Evolutionary conservation across 1,140 invertebrate genomes (phyloP).

Genomic region (Hypothenemus hampei): DNA sequence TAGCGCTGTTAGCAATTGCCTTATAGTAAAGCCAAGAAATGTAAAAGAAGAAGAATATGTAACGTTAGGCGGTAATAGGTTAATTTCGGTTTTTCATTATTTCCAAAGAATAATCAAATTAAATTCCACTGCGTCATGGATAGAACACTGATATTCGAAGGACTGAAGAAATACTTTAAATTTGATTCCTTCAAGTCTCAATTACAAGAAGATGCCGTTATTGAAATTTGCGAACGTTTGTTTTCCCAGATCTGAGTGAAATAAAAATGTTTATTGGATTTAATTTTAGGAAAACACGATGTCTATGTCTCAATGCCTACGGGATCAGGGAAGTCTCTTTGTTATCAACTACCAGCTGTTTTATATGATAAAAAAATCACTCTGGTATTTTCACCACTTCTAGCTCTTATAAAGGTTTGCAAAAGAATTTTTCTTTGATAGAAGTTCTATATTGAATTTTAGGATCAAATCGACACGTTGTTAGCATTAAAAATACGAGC

Average conservation of each 20-base stretch:
- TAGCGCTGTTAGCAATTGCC: too few species aligned
- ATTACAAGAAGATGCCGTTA: slow-evolving; percentile 38
- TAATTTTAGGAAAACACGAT: slow-evolving; percentile 62
- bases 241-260: too few species aligned
- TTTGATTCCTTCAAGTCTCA: slow-evolving; percentile 42
- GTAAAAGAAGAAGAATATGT: too few species aligned
- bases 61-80: too few species aligned
- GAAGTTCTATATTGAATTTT: slow-evolving; percentile 29
- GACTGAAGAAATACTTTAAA: slow-evolving; percentile 39
- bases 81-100: too few species aligned
- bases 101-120: too few species aligned
- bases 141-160: slow-evolving; percentile 28
- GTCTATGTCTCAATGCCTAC: slow-evolving; percentile 87
- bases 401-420: slow-evolving; percentile 73
- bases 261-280: too few species aligned
- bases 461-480: slow-evolving; percentile 72
- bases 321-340: slow-evolving; percentile 93
- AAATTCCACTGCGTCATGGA: too few species aligned
- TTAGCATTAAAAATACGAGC: slow-evolving; percentile 65
- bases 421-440: slow-evolving; percentile 19
- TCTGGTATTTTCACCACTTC: slow-evolving; percentile 86
- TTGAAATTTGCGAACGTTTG: slow-evolving; percentile 40
- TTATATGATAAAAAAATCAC: slow-evolving; percentile 66
- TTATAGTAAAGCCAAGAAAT: too few species aligned
- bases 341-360: slow-evolving; percentile 88